phyloP scores from a whole-genome alignment of 2,888 invertebrate species.

The Dicyrtoma fusca region DNA sequence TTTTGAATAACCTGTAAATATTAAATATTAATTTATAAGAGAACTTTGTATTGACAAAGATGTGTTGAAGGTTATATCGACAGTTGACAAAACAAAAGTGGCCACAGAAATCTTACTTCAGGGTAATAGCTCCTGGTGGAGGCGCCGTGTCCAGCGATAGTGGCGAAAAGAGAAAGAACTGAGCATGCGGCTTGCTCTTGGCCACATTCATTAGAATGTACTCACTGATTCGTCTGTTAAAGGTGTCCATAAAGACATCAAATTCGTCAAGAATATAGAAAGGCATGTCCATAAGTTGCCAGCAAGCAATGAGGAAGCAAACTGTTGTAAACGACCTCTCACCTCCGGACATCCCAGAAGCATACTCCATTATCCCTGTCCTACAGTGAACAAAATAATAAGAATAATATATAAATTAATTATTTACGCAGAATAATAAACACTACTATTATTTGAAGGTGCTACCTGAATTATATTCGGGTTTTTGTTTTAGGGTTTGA shows the following conservation, averaged over 20 bases:
- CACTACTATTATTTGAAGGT: too few species aligned
- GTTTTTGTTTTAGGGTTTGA: background rate
- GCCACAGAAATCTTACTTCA: constrained; percentile 62
- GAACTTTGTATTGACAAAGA: too few species aligned
- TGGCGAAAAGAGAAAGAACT: constrained; percentile 90
- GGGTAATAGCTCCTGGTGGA: constrained; percentile 65
- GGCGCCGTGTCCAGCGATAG: constrained; percentile 70
- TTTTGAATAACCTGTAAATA: too few species aligned
- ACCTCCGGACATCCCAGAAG: constrained; percentile 77
- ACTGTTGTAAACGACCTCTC: constrained; percentile 96
- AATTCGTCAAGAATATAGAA: constrained; percentile 96
- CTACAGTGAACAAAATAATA: too few species aligned
- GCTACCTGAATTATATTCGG: too few species aligned
- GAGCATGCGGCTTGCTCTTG: constrained; percentile 67
- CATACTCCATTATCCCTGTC: constrained; percentile 32
- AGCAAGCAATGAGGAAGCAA: constrained; percentile 87
- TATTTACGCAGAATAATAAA: too few species aligned
- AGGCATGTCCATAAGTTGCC: constrained; percentile 89
- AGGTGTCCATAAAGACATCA: constrained; percentile 93
- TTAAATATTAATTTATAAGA: too few species aligned
- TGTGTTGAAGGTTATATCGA: too few species aligned
- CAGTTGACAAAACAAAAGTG: too few species aligned
- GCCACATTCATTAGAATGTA: constrained; percentile 78
- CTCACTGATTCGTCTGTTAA: constrained; percentile 78
- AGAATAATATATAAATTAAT: too few species aligned